Conservation (phyloP, 2,888 invertebrate species). For the Himalopsyche anomala region DNA sequence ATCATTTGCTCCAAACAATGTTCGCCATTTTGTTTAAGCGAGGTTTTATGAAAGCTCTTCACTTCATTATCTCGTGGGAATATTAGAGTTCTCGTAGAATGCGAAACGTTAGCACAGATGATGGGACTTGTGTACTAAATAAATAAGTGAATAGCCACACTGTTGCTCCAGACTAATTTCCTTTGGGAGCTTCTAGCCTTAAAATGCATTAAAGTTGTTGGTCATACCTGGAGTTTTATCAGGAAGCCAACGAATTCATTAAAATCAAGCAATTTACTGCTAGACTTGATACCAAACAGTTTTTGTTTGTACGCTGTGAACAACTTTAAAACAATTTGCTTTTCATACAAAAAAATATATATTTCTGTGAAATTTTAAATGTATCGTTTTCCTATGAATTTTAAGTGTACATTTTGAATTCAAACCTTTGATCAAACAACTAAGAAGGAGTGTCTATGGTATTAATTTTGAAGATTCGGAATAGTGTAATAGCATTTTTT, state of each 20-base stretch:
- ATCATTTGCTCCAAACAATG: not conserved
- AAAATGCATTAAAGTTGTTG: constrained; percentile 18
- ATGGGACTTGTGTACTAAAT: constrained; percentile 42
- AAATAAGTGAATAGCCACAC: constrained; percentile 34
- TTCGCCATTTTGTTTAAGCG: constrained; percentile 28
- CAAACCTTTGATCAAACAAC: no score
- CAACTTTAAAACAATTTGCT: no score
- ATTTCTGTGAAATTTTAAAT: no score
- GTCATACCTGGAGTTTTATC: not conserved
- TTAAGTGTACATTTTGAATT: no score
- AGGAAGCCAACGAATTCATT: not conserved
- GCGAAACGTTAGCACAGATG: constrained; percentile 27
- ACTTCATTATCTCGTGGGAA: constrained; percentile 27
- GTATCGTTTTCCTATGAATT: no score
- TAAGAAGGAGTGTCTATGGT: no score
- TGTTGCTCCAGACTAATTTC: constrained; percentile 32
- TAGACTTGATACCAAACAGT: no score
- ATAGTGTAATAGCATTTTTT: no score
- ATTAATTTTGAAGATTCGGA: no score
- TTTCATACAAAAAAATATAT: no score
- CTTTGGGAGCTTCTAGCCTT: constrained; percentile 17
- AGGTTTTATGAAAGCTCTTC: constrained; percentile 36
- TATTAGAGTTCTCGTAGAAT: constrained; percentile 26
- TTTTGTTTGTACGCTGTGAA: no score
- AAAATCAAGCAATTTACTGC: no score